A percentile compares a stretch with the other conserved stretches of the same genome.
Conservation (phyloP, 2,888 invertebrate genomes). For the Corythucha ciliata region DNA sequence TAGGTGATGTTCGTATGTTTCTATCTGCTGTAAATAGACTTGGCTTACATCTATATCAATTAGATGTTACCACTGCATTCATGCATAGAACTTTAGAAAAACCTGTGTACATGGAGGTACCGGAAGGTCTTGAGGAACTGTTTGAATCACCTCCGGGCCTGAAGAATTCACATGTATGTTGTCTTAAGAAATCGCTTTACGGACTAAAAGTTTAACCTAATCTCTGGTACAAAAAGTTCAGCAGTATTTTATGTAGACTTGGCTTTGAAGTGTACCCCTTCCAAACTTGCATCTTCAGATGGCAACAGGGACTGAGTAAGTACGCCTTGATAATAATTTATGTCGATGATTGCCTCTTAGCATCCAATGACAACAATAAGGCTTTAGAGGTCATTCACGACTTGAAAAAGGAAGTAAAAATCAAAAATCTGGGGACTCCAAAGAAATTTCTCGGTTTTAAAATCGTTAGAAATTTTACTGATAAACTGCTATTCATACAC, state of each 20-base stretch:
- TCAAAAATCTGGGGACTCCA: no score
- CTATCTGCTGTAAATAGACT: conserved; percentile 1
- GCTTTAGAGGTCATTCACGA: no score
- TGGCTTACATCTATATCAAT: background rate
- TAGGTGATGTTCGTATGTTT: conserved; percentile 2
- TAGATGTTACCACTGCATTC: conserved; percentile 14
- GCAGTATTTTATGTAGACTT: background rate
- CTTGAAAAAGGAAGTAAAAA: no score
- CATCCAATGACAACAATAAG: no score
- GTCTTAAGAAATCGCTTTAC: conserved; percentile 7
- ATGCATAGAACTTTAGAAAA: conserved; percentile 16
- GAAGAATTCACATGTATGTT: conserved; percentile 5
- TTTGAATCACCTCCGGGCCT: no score
- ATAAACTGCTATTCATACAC: background rate
- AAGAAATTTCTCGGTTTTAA: no score
- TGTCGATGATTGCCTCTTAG: no score
- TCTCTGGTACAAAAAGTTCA: background rate
- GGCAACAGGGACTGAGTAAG: background rate
- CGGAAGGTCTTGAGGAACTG: conserved; percentile 5
- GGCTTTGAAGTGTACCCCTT: conserved; percentile 1
- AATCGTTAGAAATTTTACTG: no score
- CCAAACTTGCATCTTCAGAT: conserved; percentile 5
- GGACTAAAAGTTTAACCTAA: conserved; percentile 9
- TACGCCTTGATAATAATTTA: background rate
- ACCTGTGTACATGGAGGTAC: conserved; percentile 6